Conservation (phyloP, 2,113 vertebrate genomes). For the Solenodon paradoxus region DNA sequence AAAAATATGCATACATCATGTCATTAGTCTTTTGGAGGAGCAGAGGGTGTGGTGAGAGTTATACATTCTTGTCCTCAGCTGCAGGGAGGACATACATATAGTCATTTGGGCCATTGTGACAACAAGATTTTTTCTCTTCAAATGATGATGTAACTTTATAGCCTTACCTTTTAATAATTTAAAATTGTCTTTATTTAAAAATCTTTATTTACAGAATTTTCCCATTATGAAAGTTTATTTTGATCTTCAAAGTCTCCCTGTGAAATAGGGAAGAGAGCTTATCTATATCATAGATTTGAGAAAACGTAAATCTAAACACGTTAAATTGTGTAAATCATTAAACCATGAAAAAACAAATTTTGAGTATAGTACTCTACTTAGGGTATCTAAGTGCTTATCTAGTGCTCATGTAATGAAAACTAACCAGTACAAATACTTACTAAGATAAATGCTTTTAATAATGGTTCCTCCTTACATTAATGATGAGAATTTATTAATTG, state of each 20-base stretch:
- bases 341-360: background rate
- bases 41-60: constrained; percentile 79
- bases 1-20: constrained; percentile 79
- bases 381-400: background rate
- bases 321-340: background rate
- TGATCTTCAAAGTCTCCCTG: constrained; percentile 47
- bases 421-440: background rate
- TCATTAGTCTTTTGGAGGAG: constrained; percentile 82
- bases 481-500: constrained; percentile 62
- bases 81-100: background rate
- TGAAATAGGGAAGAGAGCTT: constrained; percentile 40
- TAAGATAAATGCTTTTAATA: background rate
- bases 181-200: background rate
- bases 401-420: background rate
- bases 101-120: constrained; percentile 4
- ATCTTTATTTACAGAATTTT: background rate
- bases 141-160: constrained; percentile 7
- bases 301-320: background rate
- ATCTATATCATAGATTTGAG: background rate
- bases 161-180: background rate
- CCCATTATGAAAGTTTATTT: constrained; percentile 36
- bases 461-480: background rate
- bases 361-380: background rate
- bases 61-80: constrained; percentile 77
- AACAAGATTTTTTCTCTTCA: background rate